These are phyloP conservation scores for Drosophila incognita DNA, from an alignment of 2,888 invertebrate genomes.

Conservation along the genomic window DNA sequence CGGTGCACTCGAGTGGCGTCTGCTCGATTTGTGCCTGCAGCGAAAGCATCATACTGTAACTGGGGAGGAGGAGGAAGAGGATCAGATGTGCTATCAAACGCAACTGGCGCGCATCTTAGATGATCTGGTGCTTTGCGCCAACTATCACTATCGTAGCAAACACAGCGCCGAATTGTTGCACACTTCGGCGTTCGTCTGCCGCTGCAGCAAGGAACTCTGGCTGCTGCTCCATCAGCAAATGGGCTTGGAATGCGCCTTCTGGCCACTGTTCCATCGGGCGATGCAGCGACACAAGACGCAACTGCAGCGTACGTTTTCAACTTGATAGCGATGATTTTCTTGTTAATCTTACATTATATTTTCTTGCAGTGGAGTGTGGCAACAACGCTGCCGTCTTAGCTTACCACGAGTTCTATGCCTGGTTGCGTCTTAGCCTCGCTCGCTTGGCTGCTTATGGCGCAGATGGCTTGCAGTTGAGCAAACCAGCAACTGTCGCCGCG, in stretches of 20 bases:
- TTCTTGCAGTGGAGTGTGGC: slow-evolving; percentile 28
- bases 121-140: slow-evolving; percentile 73
- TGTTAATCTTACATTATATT: not conserved
- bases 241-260: slow-evolving; percentile 81
- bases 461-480: slow-evolving; percentile 73
- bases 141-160: slow-evolving; percentile 79
- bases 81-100: slow-evolving; percentile 13
- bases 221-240: slow-evolving; percentile 84
- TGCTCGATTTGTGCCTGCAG: slow-evolving; percentile 80
- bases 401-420: slow-evolving; percentile 83
- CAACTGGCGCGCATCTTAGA: slow-evolving; percentile 74
- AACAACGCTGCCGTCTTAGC: slow-evolving; percentile 46
- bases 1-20: slow-evolving; percentile 84
- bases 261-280: slow-evolving; percentile 85
- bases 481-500: slow-evolving; percentile 34
- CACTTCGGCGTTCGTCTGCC: slow-evolving; percentile 86
- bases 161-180: slow-evolving; percentile 84
- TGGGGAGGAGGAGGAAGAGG: not conserved
- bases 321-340: not conserved
- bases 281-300: slow-evolving; percentile 76
- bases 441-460: slow-evolving; percentile 83
- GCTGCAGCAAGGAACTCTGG: slow-evolving; percentile 87
- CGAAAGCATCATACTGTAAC: slow-evolving; percentile 22
- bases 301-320: slow-evolving; percentile 34
- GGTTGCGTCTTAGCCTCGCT: slow-evolving; percentile 85